These are phyloP conservation scores for Chesias legatella DNA, from an alignment of 2,888 invertebrate species.

Conservation along the genomic window DNA sequence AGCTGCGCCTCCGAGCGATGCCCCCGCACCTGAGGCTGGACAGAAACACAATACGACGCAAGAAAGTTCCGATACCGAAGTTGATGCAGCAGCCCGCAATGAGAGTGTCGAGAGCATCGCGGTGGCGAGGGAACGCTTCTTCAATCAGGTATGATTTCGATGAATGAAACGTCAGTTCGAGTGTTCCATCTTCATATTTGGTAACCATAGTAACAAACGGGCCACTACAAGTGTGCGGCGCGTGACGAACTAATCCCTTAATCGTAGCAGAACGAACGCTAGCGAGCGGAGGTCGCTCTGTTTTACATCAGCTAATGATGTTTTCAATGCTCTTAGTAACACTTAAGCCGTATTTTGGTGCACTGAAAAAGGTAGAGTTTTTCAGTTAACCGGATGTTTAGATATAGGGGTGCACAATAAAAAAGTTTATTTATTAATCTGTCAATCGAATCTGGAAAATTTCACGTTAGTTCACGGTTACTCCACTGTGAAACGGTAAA, in stretches of 20 bases:
- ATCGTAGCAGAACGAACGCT: conserved; percentile 64
- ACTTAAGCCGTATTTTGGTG: conserved; percentile 44
- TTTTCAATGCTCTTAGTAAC: conserved; percentile 44
- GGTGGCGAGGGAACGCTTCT: conserved; percentile 70
- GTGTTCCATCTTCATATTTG: conserved; percentile 21
- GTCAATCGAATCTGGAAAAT: conserved; percentile 19
- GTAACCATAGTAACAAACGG: conserved; percentile 43
- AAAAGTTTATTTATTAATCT: conserved; percentile 39
- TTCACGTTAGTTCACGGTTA: neutral
- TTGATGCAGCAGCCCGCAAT: conserved; percentile 45
- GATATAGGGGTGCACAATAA: conserved; percentile 36
- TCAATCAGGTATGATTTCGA: conserved; percentile 60
- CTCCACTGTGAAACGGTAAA: conserved; percentile 5
- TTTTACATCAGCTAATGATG: conserved; percentile 58
- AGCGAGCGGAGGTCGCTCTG: conserved; percentile 51
- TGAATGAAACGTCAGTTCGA: conserved; percentile 6
- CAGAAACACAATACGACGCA: conserved; percentile 25
- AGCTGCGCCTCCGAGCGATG: conserved; percentile 41
- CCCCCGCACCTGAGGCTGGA: conserved; percentile 29
- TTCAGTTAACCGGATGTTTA: too few species aligned
- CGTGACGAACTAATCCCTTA: conserved; percentile 65
- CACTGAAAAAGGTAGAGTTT: conserved; percentile 24
- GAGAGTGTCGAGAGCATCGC: conserved; percentile 70
- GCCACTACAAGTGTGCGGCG: conserved; percentile 41
- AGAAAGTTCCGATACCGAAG: conserved; percentile 34